phyloP scores from a whole-genome alignment of 2,113 vertebrate genomes.

The Bujurquina vittata region DNA sequence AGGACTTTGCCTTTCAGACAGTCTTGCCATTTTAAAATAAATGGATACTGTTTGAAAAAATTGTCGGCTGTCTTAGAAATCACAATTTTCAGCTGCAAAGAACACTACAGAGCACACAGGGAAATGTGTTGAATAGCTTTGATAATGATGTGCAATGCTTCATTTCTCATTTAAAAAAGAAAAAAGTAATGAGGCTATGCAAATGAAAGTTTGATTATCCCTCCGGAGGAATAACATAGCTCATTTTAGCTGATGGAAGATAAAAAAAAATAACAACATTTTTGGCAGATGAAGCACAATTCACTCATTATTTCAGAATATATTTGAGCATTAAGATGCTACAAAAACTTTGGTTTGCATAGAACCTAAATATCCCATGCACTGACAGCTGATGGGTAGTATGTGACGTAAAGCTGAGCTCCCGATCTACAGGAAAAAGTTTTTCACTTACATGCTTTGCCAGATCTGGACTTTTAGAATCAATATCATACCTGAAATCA shows the following conservation, averaged over 20 bases:
- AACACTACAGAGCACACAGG: not conserved
- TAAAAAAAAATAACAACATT: slow-evolving; percentile 4
- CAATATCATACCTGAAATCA: slow-evolving; percentile 90
- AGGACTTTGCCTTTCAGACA: not conserved
- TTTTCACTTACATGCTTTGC: slow-evolving; percentile 91
- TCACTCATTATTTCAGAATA: slow-evolving; percentile 51
- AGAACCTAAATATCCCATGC: slow-evolving; percentile 65
- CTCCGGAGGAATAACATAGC: slow-evolving; percentile 27
- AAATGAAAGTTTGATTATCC: slow-evolving; percentile 46
- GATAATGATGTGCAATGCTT: slow-evolving; percentile 61
- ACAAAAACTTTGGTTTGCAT: slow-evolving; percentile 65
- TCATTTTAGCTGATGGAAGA: slow-evolving; percentile 19
- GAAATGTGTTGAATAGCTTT: slow-evolving; percentile 64
- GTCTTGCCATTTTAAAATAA: slow-evolving; percentile 1
- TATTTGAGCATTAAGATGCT: slow-evolving; percentile 47
- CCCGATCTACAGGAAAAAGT: not conserved
- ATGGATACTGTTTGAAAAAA: slow-evolving; percentile 1
- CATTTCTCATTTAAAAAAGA: slow-evolving; percentile 42
- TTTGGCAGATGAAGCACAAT: slow-evolving; percentile 28
- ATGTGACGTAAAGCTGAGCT: not conserved
- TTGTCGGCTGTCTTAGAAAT: slow-evolving; percentile 11
- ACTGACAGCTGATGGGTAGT: not conserved
- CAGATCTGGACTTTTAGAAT: slow-evolving; percentile 94
- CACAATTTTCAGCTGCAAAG: slow-evolving; percentile 17
- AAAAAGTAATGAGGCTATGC: slow-evolving; percentile 36